Evolutionary conservation across 1,140 invertebrate species (phyloP).

Genomic region (Trypoxylus dichotomus): DNA sequence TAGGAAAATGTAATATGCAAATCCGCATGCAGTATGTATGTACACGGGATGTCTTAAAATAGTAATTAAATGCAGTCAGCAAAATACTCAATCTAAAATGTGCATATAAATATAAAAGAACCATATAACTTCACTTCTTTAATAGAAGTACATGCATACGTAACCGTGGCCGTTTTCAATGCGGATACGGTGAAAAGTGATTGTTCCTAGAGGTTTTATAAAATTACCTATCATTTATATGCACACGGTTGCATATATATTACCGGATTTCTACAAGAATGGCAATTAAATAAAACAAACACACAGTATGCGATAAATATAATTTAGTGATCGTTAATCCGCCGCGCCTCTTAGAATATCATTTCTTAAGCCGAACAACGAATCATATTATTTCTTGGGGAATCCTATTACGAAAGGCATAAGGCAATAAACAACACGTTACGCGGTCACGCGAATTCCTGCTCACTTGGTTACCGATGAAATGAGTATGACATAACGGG

Average conservation of each 20-base stretch:
- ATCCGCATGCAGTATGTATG: too few relatives aligned
- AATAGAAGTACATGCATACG: too few relatives aligned
- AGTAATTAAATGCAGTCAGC: too few relatives aligned
- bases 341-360: neutral
- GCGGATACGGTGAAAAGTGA: too few relatives aligned
- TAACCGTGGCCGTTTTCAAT: too few relatives aligned
- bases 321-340: constrained; percentile 1
- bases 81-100: too few relatives aligned
- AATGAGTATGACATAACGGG: constrained; percentile 16
- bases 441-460: constrained; percentile 10
- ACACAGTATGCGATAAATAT: neutral
- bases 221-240: neutral
- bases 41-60: too few relatives aligned
- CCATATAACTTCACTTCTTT: too few relatives aligned
- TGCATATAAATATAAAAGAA: too few relatives aligned
- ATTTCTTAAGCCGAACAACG: neutral
- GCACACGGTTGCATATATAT: neutral
- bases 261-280: constrained; percentile 3
- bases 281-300: neutral
- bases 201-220: neutral
- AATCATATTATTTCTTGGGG: neutral
- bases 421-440: constrained; percentile 20
- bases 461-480: neutral
- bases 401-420: neutral
- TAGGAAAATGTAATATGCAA: too few relatives aligned